phyloP scores from a whole-genome alignment of 2,113 vertebrate genomes.

The Sceloporus undulatus region DNA sequence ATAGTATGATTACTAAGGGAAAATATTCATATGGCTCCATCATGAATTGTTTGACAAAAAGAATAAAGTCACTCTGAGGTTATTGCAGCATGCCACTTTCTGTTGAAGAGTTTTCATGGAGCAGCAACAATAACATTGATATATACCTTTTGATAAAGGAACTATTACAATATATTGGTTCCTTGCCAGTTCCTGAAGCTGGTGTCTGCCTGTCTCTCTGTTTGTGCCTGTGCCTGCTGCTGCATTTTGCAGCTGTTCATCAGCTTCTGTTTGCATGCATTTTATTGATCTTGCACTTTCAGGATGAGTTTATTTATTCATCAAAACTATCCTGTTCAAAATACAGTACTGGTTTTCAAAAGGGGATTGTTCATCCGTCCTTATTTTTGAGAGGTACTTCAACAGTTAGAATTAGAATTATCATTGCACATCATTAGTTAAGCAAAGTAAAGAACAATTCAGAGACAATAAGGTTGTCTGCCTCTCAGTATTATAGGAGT shows the following conservation, averaged over 20 bases:
- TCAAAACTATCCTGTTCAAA: neutral
- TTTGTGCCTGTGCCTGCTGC: neutral
- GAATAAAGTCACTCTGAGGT: neutral
- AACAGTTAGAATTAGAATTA: neutral
- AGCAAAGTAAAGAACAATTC: neutral
- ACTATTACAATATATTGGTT: neutral
- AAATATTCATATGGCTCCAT: neutral
- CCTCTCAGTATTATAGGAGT: neutral
- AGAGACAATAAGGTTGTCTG: neutral
- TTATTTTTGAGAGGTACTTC: neutral
- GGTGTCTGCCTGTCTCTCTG: neutral
- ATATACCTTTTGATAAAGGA: neutral
- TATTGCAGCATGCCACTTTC: neutral
- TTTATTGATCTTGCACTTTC: neutral
- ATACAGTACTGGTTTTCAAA: neutral
- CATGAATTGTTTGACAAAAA: neutral
- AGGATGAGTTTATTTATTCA: neutral
- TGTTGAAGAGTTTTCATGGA: neutral
- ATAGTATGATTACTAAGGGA: neutral
- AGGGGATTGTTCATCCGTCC: neutral
- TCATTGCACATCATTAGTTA: neutral
- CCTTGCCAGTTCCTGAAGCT: neutral
- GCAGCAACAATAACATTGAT: neutral
- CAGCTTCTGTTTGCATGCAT: neutral
- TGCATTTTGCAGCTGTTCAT: neutral